A percentile compares a stretch with the other conserved stretches of the same genome.
Evolutionary conservation across 2,113 vertebrate species (phyloP).

Genomic region (Sebastes fasciatus): DNA sequence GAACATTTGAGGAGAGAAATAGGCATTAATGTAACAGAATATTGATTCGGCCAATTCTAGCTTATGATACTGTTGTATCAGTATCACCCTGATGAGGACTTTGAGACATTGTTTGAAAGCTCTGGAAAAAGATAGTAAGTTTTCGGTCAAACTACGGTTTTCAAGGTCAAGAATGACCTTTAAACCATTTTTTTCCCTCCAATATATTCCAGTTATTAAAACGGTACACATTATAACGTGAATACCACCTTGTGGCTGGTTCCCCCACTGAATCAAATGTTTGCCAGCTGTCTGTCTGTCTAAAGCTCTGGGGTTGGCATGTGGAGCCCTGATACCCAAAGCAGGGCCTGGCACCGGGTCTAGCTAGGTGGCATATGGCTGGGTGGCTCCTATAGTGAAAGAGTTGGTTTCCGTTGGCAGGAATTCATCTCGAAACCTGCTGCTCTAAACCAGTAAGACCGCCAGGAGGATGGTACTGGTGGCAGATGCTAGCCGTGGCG

Average conservation of each 20-base stretch:
- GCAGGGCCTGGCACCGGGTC: slow-evolving; percentile 51
- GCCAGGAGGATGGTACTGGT: slow-evolving; percentile 55
- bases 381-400: slow-evolving; percentile 52
- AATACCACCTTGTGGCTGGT: slow-evolving; percentile 8
- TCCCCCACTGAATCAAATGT: slow-evolving; percentile 5
- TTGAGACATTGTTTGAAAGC: too few species aligned
- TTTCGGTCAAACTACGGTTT: neutral
- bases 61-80: too few species aligned
- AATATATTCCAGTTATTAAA: neutral
- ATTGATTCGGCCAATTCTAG: too few species aligned
- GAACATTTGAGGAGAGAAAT: too few species aligned
- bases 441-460: slow-evolving; percentile 45
- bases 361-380: slow-evolving; percentile 65
- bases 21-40: too few species aligned
- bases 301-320: slow-evolving; percentile 32
- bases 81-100: too few species aligned
- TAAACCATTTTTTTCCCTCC: neutral
- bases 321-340: slow-evolving; percentile 30
- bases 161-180: neutral
- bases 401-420: slow-evolving; percentile 67
- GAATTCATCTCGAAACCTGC: slow-evolving; percentile 65
- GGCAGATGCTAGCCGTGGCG: slow-evolving; percentile 74
- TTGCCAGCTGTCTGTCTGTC: slow-evolving; percentile 28
- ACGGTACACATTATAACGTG: neutral
- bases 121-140: too few species aligned